Conservation (phyloP, 2,113 vertebrate species). For the Phocoena sinus region DNA sequence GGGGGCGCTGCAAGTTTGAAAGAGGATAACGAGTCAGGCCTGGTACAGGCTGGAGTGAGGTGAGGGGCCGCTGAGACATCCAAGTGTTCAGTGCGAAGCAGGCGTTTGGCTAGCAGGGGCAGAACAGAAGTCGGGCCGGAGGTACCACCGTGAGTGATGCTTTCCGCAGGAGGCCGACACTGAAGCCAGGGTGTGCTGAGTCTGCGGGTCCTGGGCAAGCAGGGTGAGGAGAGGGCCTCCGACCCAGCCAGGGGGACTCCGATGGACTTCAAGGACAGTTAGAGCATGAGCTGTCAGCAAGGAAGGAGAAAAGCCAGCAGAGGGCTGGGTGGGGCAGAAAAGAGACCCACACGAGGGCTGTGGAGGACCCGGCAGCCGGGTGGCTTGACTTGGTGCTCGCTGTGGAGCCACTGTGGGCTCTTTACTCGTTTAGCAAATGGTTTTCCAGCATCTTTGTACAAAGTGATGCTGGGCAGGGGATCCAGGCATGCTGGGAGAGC, state of each 20-base stretch:
- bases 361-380: rapidly evolving
- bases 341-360: rapidly evolving
- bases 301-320: background rate
- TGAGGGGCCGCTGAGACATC: too few species aligned
- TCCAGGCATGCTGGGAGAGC: background rate
- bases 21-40: background rate
- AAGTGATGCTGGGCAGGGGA: too few species aligned
- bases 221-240: background rate
- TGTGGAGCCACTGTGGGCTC: background rate
- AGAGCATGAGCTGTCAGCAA: rapidly evolving
- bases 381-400: background rate
- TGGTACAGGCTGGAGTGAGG: background rate
- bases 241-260: background rate
- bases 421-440: rapidly evolving
- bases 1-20: rapidly evolving
- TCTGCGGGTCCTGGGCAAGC: too few species aligned
- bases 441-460: background rate
- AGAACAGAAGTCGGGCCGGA: too few species aligned
- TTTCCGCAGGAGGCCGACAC: rapidly evolving
- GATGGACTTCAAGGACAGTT: background rate
- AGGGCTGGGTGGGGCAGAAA: background rate
- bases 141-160: rapidly evolving
- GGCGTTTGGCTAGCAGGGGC: rapidly evolving
- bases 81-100: background rate
- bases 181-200: background rate